Base-by-base conservation (phyloP, 2,888 invertebrate genomes). In the Stratiomys singularior region DNA sequence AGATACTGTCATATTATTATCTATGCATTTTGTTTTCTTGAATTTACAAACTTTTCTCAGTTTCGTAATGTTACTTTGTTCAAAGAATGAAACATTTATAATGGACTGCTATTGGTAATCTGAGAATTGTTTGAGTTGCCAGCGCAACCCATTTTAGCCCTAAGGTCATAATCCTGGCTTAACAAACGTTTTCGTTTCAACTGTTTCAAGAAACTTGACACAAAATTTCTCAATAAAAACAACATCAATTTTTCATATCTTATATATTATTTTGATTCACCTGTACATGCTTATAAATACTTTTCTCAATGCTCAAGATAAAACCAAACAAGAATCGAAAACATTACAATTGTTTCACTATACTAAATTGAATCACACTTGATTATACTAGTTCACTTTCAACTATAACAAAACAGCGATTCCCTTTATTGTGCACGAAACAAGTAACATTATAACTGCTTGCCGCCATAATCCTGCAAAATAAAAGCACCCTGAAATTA, bases 381-480 rank as follows among this genome's bases (percentile, higher is more conserved):
- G 23, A 64, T 30, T 30, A 64, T 0, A 74, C 64, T 30, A 76
- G 15, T 52, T 78, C 67, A 76, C 63, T 18, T 69, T 60, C 30
- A 78, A 78, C 78, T 78, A 78, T 77, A 78, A 78, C 69, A 72
- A 37, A 37, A 11, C 30, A 25, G 47, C 37, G 72, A 60, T 64
- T 52, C 64, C n/a, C 56, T 66, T 60, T 23, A 71, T 56, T 72
- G 67, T 30, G 46, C 15, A 66, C 25, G 72, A 18, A 58, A 58
- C 18, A 37, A 30, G 56, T 66, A 72, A 37, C 18, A 77, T 18
- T 56, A 64, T 7, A 27, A 46, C 27, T n/a, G 37, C 9, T 37
- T 3, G 37, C 37, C 47, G 66, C 15, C 52, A 30, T 85, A 85
- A n/a, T 66, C 18, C 30, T 66, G 66, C 1, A 15, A 52, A 52